These are phyloP conservation scores for Epizoanthus scotinus DNA, from an alignment of 92 coral and sea anemone genomes.

Conservation along the genomic window DNA sequence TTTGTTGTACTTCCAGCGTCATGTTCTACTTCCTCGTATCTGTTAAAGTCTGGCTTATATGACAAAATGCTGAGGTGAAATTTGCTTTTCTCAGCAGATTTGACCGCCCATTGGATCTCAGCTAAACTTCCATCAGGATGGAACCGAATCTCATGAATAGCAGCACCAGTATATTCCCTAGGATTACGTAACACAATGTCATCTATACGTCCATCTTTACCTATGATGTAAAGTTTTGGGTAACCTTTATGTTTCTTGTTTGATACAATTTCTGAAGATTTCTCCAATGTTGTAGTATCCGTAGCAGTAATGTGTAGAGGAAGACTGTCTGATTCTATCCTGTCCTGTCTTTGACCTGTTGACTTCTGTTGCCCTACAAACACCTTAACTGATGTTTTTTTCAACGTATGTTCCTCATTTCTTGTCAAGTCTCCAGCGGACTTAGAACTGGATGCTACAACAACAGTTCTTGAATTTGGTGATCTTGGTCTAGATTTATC, in stretches of 20 bases:
- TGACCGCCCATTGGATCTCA: slow-evolving; percentile 19
- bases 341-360: neutral
- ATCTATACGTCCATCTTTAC: slow-evolving; percentile 14
- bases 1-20: neutral
- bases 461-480: no score
- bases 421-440: no score
- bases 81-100: neutral
- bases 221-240: slow-evolving; percentile 13
- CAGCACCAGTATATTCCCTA: neutral
- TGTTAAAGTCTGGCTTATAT: slow-evolving; percentile 2
- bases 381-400: no score
- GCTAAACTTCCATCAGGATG: slow-evolving; percentile 27
- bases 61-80: slow-evolving; percentile 13
- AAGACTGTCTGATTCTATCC: neutral
- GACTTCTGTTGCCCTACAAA: neutral
- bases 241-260: neutral
- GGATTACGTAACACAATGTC: slow-evolving; percentile 12
- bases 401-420: no score
- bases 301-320: neutral
- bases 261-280: neutral
- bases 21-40: slow-evolving; percentile 28
- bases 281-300: slow-evolving; percentile 1
- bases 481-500: no score
- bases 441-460: no score
- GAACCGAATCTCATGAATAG: slow-evolving; percentile 7